A percentile compares a stretch with the other conserved stretches of the same genome.
phyloP scores from a whole-genome alignment of 1,140 invertebrate species.

The Lordiphosa clarofinis region DNA sequence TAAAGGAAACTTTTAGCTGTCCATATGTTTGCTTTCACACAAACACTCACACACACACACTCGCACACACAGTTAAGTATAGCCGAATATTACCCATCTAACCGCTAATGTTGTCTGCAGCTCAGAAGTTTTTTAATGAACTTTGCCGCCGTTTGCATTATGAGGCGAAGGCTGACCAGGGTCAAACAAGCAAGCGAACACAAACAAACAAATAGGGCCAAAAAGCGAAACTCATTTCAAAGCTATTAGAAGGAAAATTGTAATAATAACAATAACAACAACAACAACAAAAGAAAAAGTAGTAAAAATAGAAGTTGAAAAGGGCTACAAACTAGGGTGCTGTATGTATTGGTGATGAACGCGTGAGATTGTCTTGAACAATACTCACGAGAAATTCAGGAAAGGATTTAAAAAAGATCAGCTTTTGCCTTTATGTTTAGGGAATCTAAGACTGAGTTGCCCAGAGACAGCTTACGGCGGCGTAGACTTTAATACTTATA shows the following conservation, averaged over 20 bases:
- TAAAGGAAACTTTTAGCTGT: slow-evolving; percentile 6
- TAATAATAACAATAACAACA: slow-evolving; percentile 13
- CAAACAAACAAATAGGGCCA: slow-evolving; percentile 39
- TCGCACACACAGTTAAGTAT: background rate
- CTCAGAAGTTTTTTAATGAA: slow-evolving; percentile 37
- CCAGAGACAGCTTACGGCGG: too few relatives aligned
- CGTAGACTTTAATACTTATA: too few relatives aligned
- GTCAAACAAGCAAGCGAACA: slow-evolving; percentile 16
- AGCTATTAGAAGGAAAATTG: slow-evolving; percentile 64
- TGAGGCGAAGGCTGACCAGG: slow-evolving; percentile 21
- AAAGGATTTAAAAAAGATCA: too few relatives aligned
- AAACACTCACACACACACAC: background rate
- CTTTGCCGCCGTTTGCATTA: slow-evolving; percentile 33
- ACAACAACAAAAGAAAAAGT: slow-evolving; percentile 8
- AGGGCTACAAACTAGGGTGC: slow-evolving; percentile 4
- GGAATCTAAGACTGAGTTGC: too few relatives aligned
- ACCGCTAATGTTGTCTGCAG: slow-evolving; percentile 65
- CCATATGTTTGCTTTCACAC: slow-evolving; percentile 6
- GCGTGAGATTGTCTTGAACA: too few relatives aligned
- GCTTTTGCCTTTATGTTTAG: too few relatives aligned
- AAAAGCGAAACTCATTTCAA: slow-evolving; percentile 70
- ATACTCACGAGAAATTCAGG: too few relatives aligned
- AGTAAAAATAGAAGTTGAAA: slow-evolving; percentile 1
- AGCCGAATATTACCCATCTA: slow-evolving; percentile 22
- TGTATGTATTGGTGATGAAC: too few relatives aligned